Conservation (phyloP, 2,888 invertebrate genomes). For the Phoronis australis region DNA sequence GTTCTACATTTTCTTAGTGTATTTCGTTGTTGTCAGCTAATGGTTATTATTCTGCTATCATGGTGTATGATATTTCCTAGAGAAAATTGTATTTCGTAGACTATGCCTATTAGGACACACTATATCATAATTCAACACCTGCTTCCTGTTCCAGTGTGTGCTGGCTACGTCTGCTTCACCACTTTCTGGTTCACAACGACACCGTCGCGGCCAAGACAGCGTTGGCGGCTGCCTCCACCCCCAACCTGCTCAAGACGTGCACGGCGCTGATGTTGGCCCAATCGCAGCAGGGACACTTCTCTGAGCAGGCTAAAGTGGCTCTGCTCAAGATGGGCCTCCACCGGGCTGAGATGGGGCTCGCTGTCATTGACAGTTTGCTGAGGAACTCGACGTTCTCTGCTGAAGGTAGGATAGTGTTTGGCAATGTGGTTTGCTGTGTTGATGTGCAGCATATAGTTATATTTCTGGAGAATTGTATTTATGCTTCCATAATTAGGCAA, state of each 20-base stretch:
- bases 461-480: too few relatives aligned
- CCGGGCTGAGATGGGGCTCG: slow-evolving; percentile 56
- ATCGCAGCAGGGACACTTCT: slow-evolving; percentile 61
- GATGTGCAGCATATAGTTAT: too few relatives aligned
- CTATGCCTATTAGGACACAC: too few relatives aligned
- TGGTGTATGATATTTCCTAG: background rate
- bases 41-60: background rate
- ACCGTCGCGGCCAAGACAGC: slow-evolving; percentile 24
- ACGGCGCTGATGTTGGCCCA: slow-evolving; percentile 70
- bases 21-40: background rate
- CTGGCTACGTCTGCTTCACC: slow-evolving; percentile 77
- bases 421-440: too few relatives aligned
- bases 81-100: too few relatives aligned
- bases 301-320: slow-evolving; percentile 65
- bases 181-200: slow-evolving; percentile 63
- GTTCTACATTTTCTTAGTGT: background rate
- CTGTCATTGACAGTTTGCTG: slow-evolving; percentile 41
- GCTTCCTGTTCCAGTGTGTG: slow-evolving; percentile 61
- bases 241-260: slow-evolving; percentile 66
- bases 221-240: slow-evolving; percentile 62
- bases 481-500: too few relatives aligned
- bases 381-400: slow-evolving; percentile 16
- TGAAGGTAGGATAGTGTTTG: slow-evolving; percentile 18
- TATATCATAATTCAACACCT: too few relatives aligned
- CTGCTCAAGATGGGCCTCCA: slow-evolving; percentile 66